Evolutionary conservation across 1,140 invertebrate genomes (phyloP).

Genomic region (Zaprionus vittiger): DNA sequence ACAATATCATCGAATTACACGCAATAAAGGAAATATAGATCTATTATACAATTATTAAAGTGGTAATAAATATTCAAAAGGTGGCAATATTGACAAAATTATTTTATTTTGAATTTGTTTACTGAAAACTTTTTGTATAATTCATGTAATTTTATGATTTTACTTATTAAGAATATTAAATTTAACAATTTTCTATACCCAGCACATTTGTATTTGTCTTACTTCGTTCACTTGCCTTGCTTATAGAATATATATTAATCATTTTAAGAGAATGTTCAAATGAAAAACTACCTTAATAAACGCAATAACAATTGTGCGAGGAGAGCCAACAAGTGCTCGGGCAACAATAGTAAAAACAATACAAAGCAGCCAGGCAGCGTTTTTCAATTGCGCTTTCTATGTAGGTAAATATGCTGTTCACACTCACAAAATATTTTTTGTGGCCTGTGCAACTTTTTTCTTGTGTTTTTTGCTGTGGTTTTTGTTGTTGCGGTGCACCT

Average conservation of each 20-base stretch:
- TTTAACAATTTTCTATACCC: not conserved
- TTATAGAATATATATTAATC: slow-evolving; percentile 31
- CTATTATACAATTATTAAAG: not conserved
- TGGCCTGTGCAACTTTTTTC: slow-evolving; percentile 28
- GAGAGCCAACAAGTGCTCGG: slow-evolving; percentile 16
- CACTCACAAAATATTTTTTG: not conserved
- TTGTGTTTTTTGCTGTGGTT: slow-evolving; percentile 16
- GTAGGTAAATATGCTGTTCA: slow-evolving; percentile 44
- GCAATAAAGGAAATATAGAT: not conserved
- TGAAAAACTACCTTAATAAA: slow-evolving; percentile 15
- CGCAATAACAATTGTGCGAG: slow-evolving; percentile 18
- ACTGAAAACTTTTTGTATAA: no score
- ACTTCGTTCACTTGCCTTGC: not conserved
- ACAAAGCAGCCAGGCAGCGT: slow-evolving; percentile 42
- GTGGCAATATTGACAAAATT: not conserved
- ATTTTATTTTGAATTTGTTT: no score
- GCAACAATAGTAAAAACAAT: slow-evolving; percentile 23
- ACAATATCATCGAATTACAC: not conserved
- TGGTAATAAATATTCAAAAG: not conserved
- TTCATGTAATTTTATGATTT: not conserved
- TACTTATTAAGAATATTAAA: no score
- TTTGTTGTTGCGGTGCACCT: slow-evolving; percentile 56
- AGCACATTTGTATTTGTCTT: not conserved
- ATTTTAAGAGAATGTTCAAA: slow-evolving; percentile 30
- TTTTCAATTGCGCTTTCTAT: slow-evolving; percentile 46